Percentiles rank a stretch among this genome's conserved stretches.
Conservation (phyloP, 2,888 invertebrate species). For the Zaprionus obscuricornis region DNA sequence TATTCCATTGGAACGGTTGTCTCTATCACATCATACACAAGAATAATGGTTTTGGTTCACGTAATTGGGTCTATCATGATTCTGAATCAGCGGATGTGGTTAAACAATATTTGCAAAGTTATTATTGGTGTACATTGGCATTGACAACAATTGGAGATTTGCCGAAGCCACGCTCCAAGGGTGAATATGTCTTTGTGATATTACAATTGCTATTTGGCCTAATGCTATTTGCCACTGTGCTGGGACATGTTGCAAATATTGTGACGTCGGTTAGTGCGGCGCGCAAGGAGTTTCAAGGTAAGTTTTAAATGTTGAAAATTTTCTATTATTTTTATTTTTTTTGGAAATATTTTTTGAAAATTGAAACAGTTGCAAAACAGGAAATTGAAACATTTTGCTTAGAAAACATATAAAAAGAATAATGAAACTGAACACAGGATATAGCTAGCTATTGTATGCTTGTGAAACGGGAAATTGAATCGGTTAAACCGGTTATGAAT, state of each 20-base stretch:
- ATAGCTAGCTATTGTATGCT: too few species aligned
- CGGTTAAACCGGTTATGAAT: too few species aligned
- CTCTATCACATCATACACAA: constrained; percentile 98
- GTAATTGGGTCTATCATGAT: constrained; percentile 95
- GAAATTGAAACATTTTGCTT: too few species aligned
- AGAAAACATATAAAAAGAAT: too few species aligned
- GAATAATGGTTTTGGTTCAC: constrained; percentile 96
- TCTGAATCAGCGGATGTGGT: constrained; percentile 94
- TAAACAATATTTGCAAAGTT: constrained; percentile 98
- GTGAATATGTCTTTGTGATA: constrained; percentile 97
- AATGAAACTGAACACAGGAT: too few species aligned
- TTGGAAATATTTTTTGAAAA: too few species aligned
- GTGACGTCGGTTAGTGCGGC: constrained; percentile 98
- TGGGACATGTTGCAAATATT: constrained; percentile 99
- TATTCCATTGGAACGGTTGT: constrained; percentile 99
- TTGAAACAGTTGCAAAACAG: too few species aligned
- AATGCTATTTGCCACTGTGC: constrained; percentile 96
- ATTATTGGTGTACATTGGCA: constrained; percentile 98
- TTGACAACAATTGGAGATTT: constrained; percentile 97
- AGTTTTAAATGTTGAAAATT: constrained; percentile 55
- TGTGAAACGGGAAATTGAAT: too few species aligned
- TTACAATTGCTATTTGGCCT: constrained; percentile 96
- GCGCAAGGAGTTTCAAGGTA: constrained; percentile 99
- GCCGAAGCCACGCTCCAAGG: constrained; percentile 95
- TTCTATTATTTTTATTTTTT: too few species aligned